Conservation (phyloP, 2,888 invertebrate species). For the Polymixis lichenea region DNA sequence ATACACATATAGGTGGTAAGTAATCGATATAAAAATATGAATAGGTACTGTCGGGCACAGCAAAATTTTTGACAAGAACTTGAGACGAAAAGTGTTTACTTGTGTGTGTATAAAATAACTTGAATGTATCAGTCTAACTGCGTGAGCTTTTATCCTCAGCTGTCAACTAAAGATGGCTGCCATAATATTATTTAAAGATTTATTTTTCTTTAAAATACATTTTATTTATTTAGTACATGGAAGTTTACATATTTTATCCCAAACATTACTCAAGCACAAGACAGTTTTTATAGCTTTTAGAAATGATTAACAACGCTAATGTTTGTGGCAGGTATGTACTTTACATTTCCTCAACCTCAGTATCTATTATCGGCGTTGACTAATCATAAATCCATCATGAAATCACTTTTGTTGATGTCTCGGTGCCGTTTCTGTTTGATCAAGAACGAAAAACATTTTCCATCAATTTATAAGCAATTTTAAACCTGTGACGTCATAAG, state of each 20-base stretch:
- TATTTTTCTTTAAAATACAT: neutral
- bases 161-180: neutral
- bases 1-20: no score
- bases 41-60: no score
- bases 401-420: constrained; percentile 44
- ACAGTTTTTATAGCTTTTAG: constrained; percentile 15
- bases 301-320: constrained; percentile 26
- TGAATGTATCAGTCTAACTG: neutral
- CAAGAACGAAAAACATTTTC: constrained; percentile 16
- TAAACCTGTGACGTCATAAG: constrained; percentile 22
- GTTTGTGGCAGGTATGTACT: constrained; percentile 21
- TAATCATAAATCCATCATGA: constrained; percentile 44
- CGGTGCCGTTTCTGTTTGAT: constrained; percentile 43
- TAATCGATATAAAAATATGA: no score
- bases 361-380: constrained; percentile 38
- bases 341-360: constrained; percentile 29
- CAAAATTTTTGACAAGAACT: no score
- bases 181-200: neutral
- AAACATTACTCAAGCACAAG: constrained; percentile 14
- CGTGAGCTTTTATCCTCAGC: neutral
- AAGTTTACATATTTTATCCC: constrained; percentile 22
- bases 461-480: constrained; percentile 39
- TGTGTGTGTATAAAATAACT: neutral
- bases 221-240: neutral
- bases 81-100: neutral